Evolutionary conservation across 2,888 invertebrate genomes (phyloP).

Genomic region (Pheosia gnoma): DNA sequence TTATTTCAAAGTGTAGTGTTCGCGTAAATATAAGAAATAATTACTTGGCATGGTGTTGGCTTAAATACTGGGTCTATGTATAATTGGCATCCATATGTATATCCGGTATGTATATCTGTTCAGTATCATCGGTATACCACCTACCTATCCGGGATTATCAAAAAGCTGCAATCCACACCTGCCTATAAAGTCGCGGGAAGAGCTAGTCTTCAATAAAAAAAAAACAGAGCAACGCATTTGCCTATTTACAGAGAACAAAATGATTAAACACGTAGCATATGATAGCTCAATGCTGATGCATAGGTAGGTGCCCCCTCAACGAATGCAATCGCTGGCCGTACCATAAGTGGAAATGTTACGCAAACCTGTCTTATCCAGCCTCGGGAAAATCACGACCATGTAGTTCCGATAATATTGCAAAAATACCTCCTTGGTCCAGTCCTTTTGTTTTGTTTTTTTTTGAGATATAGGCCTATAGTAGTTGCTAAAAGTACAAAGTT

Average conservation of each 20-base stretch:
- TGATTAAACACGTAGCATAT: slow-evolving; percentile 59
- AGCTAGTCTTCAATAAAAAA: background rate
- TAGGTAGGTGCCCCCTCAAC: slow-evolving; percentile 33
- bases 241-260: slow-evolving; percentile 29
- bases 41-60: too few species aligned
- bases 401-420: background rate
- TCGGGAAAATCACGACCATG: slow-evolving; percentile 55
- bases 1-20: too few species aligned
- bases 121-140: too few species aligned
- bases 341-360: slow-evolving; percentile 68
- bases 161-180: too few species aligned
- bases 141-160: too few species aligned
- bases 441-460: slow-evolving; percentile 18
- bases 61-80: too few species aligned
- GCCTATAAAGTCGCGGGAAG: too few species aligned
- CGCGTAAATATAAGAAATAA: too few species aligned
- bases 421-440: background rate
- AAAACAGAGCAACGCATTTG: background rate
- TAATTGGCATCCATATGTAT: too few species aligned
- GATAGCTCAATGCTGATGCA: slow-evolving; percentile 42
- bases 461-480: background rate
- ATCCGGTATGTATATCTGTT: too few species aligned
- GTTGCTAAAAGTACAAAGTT: too few species aligned
- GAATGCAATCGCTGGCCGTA: slow-evolving; percentile 36
- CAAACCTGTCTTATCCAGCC: slow-evolving; percentile 63